Evolutionary conservation across 2,113 vertebrate genomes (phyloP).

Genomic region (Synodontis membranacea): DNA sequence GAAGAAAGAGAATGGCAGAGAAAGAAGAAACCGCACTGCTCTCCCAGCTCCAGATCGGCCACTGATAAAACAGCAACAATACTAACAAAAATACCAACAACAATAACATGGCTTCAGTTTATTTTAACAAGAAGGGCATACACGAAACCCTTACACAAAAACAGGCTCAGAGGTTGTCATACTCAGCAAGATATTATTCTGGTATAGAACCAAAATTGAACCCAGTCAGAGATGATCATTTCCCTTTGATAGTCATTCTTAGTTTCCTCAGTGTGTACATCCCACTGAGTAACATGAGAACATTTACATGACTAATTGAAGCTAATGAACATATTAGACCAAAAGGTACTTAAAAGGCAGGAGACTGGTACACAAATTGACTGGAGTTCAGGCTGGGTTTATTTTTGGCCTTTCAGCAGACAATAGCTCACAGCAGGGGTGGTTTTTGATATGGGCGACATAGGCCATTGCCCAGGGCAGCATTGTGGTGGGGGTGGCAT

Average conservation of each 20-base stretch:
- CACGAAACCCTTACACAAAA: not conserved
- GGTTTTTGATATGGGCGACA: too few species aligned
- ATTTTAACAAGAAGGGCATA: not conserved
- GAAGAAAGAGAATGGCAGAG: not conserved
- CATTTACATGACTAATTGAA: conserved; percentile 17
- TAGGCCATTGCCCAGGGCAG: too few species aligned
- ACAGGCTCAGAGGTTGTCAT: not conserved
- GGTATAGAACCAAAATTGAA: not conserved
- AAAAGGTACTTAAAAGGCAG: not conserved
- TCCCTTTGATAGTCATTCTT: not conserved
- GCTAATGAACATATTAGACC: not conserved
- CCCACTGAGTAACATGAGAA: not conserved
- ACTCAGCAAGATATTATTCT: not conserved
- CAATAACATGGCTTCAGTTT: not conserved
- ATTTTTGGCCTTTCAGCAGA: not conserved
- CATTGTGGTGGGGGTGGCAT: too few species aligned
- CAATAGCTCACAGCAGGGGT: not conserved
- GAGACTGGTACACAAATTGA: not conserved
- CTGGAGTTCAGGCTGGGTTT: not conserved
- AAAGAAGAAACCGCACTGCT: not conserved
- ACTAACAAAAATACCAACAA: too few species aligned
- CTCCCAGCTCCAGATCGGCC: not conserved
- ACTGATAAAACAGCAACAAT: too few species aligned
- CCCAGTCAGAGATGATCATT: not conserved
- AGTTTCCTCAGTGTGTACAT: not conserved